Conservation (phyloP, 2,888 invertebrate genomes). For the Patella pellucida region DNA sequence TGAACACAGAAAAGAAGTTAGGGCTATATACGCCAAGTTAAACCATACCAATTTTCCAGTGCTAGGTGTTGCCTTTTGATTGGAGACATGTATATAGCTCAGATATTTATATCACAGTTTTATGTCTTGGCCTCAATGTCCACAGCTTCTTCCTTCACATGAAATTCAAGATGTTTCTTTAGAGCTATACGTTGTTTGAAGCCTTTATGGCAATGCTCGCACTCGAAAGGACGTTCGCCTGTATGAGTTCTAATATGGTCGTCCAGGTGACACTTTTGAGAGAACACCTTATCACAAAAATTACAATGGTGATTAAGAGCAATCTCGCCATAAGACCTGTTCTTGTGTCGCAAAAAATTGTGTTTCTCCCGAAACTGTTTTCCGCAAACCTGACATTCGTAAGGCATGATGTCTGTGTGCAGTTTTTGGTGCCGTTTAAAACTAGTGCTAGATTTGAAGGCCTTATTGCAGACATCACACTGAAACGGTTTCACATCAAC, state of each 20-base stretch:
- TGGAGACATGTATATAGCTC: too few species aligned
- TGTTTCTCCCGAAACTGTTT: not conserved
- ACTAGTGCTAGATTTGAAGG: not conserved
- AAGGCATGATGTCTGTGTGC: not conserved
- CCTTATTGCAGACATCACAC: not conserved
- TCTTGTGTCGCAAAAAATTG: not conserved
- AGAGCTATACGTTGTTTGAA: not conserved
- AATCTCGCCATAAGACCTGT: too few species aligned
- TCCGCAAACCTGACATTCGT: not conserved
- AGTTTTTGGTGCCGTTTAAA: not conserved
- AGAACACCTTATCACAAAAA: not conserved
- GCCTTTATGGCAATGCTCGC: not conserved
- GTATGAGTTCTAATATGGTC: not conserved
- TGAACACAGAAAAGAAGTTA: too few species aligned
- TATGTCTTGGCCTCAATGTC: too few species aligned
- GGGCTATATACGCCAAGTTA: too few species aligned
- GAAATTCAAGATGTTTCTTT: too few species aligned
- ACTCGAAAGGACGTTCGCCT: not conserved
- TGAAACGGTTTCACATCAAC: too few species aligned
- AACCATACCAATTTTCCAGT: too few species aligned
- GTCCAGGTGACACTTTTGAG: not conserved
- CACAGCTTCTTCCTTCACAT: too few species aligned
- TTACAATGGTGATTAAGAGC: not conserved
- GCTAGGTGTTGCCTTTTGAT: too few species aligned
- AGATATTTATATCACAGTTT: too few species aligned